These are phyloP conservation scores for Gymnothorax reevesii DNA, from an alignment of 2,797 vertebrate species.

Conservation along the genomic window DNA sequence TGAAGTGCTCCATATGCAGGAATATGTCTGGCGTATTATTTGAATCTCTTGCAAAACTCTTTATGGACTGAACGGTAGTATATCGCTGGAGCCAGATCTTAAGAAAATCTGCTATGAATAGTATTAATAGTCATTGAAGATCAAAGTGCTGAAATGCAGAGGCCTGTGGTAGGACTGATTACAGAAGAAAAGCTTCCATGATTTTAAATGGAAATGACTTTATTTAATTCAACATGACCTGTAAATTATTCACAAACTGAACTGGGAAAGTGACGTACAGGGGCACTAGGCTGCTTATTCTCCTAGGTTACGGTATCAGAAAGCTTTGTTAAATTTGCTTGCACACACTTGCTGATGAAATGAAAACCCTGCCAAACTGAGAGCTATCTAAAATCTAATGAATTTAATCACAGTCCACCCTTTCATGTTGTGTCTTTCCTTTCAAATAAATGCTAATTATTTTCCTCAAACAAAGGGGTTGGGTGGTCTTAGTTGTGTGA, in stretches of 20 bases:
- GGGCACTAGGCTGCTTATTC: neutral
- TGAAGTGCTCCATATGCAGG: neutral
- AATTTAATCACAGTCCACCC: neutral
- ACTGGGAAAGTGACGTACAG: neutral
- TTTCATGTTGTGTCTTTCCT: neutral
- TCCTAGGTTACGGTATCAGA: neutral
- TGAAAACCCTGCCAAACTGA: neutral
- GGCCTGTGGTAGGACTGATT: no score
- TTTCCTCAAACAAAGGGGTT: neutral
- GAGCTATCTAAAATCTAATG: constrained; percentile 1
- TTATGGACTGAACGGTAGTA: no score
- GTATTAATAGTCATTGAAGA: no score
- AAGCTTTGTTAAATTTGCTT: neutral
- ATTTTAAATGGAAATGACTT: neutral
- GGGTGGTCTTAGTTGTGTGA: neutral
- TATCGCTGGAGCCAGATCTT: neutral
- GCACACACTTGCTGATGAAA: neutral
- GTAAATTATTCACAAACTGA: neutral
- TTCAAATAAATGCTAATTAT: constrained; percentile 11
- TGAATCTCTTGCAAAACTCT: neutral
- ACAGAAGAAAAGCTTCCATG: neutral
- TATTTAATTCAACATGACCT: neutral
- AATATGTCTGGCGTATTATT: neutral
- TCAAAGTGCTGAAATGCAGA: no score
- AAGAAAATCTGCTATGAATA: neutral